A percentile compares a stretch with the other conserved stretches of the same genome.
These are phyloP conservation scores for Nothobranchius kuhntae DNA, from an alignment of 2,113 vertebrate genomes.

Conservation along the genomic window DNA sequence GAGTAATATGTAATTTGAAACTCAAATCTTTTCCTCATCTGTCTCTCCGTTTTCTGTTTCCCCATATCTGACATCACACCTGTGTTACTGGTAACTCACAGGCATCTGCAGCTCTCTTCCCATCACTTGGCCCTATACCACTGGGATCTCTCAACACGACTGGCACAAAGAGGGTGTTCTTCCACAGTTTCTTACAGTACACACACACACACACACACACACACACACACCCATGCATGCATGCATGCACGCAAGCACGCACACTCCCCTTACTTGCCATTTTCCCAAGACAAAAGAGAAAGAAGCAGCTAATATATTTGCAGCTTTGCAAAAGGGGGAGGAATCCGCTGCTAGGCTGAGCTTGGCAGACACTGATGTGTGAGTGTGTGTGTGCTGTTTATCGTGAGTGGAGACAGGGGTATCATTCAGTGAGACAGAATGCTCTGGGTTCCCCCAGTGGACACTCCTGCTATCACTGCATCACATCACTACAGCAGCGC, in stretches of 20 bases:
- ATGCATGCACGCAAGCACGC: not conserved
- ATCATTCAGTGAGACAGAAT: slow-evolving; percentile 84
- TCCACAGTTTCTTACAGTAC: slow-evolving; percentile 49
- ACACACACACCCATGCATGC: too few relatives aligned
- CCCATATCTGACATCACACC: slow-evolving; percentile 32
- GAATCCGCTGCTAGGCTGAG: slow-evolving; percentile 70
- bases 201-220: slow-evolving; percentile 17
- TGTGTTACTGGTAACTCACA: slow-evolving; percentile 36
- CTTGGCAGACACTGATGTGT: slow-evolving; percentile 57
- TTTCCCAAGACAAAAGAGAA: slow-evolving; percentile 83
- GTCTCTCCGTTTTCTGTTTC: slow-evolving; percentile 16
- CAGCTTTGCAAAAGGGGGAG: slow-evolving; percentile 66
- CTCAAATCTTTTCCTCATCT: slow-evolving; percentile 35
- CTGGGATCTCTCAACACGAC: slow-evolving; percentile 59
- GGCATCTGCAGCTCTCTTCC: slow-evolving; percentile 28
- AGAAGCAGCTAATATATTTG: slow-evolving; percentile 81
- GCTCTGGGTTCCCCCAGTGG: slow-evolving; percentile 77
- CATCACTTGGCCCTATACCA: slow-evolving; percentile 55
- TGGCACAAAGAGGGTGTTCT: slow-evolving; percentile 59
- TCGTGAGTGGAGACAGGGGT: slow-evolving; percentile 82
- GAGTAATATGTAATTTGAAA: slow-evolving; percentile 24
- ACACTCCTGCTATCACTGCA: slow-evolving; percentile 71
- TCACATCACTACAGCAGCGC: slow-evolving; percentile 59
- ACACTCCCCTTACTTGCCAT: slow-evolving; percentile 52
- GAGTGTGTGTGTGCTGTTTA: slow-evolving; percentile 70